A percentile compares a stretch with the other conserved stretches of the same genome.
These are phyloP conservation scores for Argya squamiceps DNA, from an alignment of 2,797 vertebrate species.

Conservation along the genomic window DNA sequence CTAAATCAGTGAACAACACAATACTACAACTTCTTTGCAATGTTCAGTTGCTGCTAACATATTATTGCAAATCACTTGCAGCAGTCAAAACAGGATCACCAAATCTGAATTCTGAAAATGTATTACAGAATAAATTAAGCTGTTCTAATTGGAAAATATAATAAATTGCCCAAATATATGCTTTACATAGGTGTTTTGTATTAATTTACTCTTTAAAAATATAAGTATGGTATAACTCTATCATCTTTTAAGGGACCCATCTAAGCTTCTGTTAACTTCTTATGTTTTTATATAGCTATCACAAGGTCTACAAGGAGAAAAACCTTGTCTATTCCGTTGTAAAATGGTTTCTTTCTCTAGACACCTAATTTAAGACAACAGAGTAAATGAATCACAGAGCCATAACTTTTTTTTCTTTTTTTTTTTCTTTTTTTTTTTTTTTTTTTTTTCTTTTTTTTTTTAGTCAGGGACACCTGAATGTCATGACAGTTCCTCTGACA, in stretches of 20 bases:
- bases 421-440: background rate
- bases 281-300: background rate
- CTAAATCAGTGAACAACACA: background rate
- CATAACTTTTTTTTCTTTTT: background rate
- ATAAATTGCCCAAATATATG: background rate
- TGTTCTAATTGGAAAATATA: background rate
- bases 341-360: background rate
- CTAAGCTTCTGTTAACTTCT: background rate
- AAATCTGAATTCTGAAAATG: background rate
- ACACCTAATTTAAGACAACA: background rate
- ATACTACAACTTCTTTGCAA: background rate
- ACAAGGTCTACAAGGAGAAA: background rate
- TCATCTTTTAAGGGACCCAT: background rate
- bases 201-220: background rate
- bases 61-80: background rate
- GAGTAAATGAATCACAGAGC: background rate
- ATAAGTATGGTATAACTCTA: background rate
- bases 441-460: background rate
- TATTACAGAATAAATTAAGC: background rate
- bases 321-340: background rate
- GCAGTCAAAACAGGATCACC: background rate
- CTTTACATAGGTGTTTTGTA: background rate
- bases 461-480: background rate
- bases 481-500: background rate
- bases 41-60: background rate